phyloP scores from a whole-genome alignment of 2,888 invertebrate species.

The Heliconius aoede region DNA sequence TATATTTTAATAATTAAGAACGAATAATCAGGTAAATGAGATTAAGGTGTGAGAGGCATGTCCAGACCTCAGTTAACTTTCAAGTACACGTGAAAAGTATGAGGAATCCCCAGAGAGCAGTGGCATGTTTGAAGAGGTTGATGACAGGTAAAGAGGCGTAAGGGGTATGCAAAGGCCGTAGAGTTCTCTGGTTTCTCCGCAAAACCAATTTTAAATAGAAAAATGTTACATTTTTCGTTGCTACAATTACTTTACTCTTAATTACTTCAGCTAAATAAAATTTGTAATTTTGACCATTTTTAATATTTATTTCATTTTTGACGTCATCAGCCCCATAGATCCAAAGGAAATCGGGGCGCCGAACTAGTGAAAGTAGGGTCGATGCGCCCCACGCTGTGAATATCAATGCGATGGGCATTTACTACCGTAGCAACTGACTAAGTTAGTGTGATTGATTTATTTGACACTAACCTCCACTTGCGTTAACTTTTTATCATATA shows the following conservation, averaged over 20 bases:
- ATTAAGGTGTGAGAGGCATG: too few species aligned
- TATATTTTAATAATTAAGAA: too few species aligned
- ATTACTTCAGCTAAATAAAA: not conserved
- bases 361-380: constrained; percentile 58
- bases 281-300: not conserved
- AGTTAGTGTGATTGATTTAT: constrained; percentile 1
- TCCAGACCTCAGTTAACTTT: not conserved
- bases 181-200: too few species aligned
- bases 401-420: constrained; percentile 54
- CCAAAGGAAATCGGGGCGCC: constrained; percentile 56
- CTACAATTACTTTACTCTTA: not conserved
- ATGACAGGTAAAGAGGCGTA: too few species aligned
- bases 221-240: too few species aligned
- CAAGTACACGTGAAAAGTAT: not conserved
- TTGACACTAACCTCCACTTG: not conserved
- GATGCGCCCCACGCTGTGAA: constrained; percentile 53
- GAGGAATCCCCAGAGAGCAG: too few species aligned
- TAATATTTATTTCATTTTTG: not conserved
- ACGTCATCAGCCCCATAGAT: constrained; percentile 51
- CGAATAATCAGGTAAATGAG: too few species aligned
- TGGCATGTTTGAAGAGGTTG: too few species aligned
- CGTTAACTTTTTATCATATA: not conserved
- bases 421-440: constrained; percentile 24
- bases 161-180: too few species aligned
- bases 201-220: too few species aligned